phyloP scores from a whole-genome alignment of 2,113 vertebrate species.

The Tupaia tana region DNA sequence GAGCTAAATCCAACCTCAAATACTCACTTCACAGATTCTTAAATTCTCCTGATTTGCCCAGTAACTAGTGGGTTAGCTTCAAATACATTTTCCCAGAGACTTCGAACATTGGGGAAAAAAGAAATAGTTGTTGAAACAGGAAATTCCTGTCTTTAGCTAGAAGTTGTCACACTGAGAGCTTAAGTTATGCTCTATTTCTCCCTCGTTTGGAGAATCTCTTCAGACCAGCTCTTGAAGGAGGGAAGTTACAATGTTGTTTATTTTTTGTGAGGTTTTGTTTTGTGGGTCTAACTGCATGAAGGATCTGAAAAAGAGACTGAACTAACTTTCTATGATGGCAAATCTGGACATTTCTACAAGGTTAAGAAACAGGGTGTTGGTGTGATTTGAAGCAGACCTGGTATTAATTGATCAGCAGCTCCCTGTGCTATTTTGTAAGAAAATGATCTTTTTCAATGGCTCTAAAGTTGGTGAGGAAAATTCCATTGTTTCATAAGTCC shows the following conservation, averaged over 20 bases:
- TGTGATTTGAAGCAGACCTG: neutral
- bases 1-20: neutral
- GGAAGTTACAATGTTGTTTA: neutral
- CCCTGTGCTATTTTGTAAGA: neutral
- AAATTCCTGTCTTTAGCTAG: constrained; percentile 79
- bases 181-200: constrained; percentile 59
- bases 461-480: neutral
- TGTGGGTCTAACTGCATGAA: neutral
- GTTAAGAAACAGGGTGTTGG: neutral
- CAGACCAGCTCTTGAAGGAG: neutral
- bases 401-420: neutral
- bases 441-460: neutral
- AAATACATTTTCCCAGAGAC: constrained; percentile 37
- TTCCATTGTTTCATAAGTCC: neutral
- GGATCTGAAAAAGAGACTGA: neutral
- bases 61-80: neutral
- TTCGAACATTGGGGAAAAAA: neutral
- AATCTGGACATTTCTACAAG: neutral
- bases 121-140: constrained; percentile 64
- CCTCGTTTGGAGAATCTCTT: constrained; percentile 47
- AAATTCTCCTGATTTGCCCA: neutral
- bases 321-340: neutral
- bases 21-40: neutral
- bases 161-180: constrained; percentile 62
- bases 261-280: constrained; percentile 19